Percentiles rank a stretch among this genome's conserved stretches.
These are phyloP conservation scores for Protula sp. DNA, from an alignment of 2,888 invertebrate species.

Conservation along the genomic window DNA sequence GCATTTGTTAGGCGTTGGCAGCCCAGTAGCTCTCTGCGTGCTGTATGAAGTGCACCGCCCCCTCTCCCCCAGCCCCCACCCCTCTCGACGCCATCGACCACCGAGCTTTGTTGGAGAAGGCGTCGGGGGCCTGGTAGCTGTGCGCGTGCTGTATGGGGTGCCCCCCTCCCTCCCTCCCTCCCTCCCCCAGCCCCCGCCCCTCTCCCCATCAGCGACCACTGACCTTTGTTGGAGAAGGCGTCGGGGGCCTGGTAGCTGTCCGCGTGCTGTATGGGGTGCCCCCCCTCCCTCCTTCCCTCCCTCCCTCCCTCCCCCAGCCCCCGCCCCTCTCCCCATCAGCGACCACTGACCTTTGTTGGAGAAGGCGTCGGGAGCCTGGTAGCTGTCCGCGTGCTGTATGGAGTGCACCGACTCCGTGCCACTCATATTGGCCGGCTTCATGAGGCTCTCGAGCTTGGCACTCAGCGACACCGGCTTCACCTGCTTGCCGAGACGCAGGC, in stretches of 20 bases:
- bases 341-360: not conserved
- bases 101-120: no score
- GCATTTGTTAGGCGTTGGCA: no score
- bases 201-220: no score
- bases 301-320: not conserved
- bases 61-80: no score
- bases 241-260: not conserved
- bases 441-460: slow-evolving; percentile 12
- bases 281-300: slow-evolving; percentile 3
- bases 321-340: not conserved
- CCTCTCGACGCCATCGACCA: no score
- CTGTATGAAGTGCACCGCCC: slow-evolving; percentile 3
- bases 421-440: slow-evolving; percentile 1
- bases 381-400: not conserved
- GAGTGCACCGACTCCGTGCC: slow-evolving; percentile 13
- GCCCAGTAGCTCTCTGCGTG: not conserved
- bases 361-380: not conserved
- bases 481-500: not conserved
- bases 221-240: no score
- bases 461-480: slow-evolving; percentile 13
- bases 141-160: slow-evolving; percentile 3
- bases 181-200: no score
- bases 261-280: slow-evolving; percentile 3
- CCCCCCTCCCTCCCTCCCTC: not conserved
- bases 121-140: not conserved